Conservation (phyloP, 1,140 invertebrate species). For the Drosophila orosa region DNA sequence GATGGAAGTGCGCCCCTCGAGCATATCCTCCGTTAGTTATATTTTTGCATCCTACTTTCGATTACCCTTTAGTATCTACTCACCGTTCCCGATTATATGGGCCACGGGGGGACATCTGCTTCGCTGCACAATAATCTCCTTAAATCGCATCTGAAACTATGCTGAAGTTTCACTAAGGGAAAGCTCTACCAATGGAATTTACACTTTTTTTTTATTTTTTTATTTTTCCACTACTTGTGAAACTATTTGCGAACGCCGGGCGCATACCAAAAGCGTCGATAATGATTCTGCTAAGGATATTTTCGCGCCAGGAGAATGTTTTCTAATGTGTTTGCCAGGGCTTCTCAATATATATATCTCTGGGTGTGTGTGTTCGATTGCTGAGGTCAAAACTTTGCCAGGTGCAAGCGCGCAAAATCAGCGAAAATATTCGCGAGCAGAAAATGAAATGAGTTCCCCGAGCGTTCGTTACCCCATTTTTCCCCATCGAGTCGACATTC, state of each 20-base stretch:
- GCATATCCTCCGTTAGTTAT: conserved; percentile 4
- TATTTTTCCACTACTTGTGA: conserved; percentile 29
- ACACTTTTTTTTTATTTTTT: conserved; percentile 9
- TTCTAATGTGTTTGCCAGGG: conserved; percentile 39
- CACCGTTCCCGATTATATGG: conserved; percentile 16
- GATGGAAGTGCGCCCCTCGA: conserved; percentile 2
- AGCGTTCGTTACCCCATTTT: conserved; percentile 7
- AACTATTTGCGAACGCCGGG: conserved; percentile 59
- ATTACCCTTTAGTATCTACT: conserved; percentile 4
- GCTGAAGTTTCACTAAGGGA: conserved; percentile 31
- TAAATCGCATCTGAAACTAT: conserved; percentile 52
- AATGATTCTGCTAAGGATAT: conserved; percentile 65
- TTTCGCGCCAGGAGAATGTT: conserved; percentile 43
- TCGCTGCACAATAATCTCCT: conserved; percentile 51
- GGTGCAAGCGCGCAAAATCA: conserved; percentile 64
- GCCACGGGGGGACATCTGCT: conserved; percentile 28
- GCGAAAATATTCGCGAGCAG: conserved; percentile 58
- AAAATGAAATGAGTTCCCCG: conserved; percentile 53
- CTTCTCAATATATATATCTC: not conserved
- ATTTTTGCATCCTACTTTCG: conserved; percentile 20
- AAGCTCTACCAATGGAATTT: conserved; percentile 6
- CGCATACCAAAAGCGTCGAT: conserved; percentile 53
- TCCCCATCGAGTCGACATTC: not conserved
- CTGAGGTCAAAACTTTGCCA: conserved; percentile 56
- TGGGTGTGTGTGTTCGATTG: conserved; percentile 15